Base-by-base conservation (phyloP, 2,113 vertebrate genomes). In the Chionis minor region DNA sequence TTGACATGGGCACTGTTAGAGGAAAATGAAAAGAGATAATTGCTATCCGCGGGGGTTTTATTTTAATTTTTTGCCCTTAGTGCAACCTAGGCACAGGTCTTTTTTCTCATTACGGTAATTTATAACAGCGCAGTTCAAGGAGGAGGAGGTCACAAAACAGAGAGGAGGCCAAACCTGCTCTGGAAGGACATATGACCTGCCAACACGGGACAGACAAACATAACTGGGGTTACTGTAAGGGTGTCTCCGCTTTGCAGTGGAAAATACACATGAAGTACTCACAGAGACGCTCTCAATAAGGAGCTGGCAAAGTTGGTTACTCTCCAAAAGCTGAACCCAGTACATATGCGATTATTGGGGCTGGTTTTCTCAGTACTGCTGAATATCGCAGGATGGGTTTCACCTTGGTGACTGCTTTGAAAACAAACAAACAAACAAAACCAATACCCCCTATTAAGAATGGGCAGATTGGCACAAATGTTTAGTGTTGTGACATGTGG, bases 11-110 rank as follows among this genome's bases (percentile, higher is more conserved):
- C 22, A 7, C 40, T 32, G 8, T 11, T 56, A 40, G n/a, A 93
- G 61, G 61, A 81, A 95, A 67, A 69, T 24, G 9, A 42, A 23
- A 62, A 62, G 32, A 32, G 26, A n/a, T 16, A 44, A 40, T 24
- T 49, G 32, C n/a, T n/a, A 1, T 61, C 26, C 22, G 16, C 8
- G 15, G 21, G 6, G 6, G 0, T 6, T 22, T 61, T 17, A 12
- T 47, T 84, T 61, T 10, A 4, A 5, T 33, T 58, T n/a, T 75
- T 52, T 73, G 6, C 10, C 21, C 74, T 85, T 45, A 54, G 20
- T 54, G 14, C 38, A 62, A 42, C 33, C 35, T 67, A 45, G 18
- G 35, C 4, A 10, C 21, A 30, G 54, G 35, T 56, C 28, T 83
- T 20, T 52, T 40, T 81, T 77, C 67, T 81, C 14, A 7, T 40